Evolutionary conservation across 2,113 vertebrate species (phyloP).

Genomic region (Caloenas nicobarica): DNA sequence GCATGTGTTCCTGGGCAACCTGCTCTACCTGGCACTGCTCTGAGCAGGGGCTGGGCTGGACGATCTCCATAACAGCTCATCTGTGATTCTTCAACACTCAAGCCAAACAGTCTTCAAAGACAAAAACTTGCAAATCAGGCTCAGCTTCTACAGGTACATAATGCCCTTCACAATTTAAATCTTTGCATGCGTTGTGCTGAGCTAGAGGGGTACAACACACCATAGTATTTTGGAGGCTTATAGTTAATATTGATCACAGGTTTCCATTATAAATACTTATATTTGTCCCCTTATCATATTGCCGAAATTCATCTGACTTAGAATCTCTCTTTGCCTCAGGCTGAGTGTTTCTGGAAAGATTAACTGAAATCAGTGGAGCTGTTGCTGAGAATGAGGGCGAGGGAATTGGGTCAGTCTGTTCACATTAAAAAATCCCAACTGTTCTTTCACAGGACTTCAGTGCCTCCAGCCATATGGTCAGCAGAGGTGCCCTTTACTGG

Average conservation of each 20-base stretch:
- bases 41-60: background rate
- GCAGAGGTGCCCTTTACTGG: constrained; percentile 43
- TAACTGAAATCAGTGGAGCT: background rate
- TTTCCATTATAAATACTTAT: background rate
- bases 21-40: background rate
- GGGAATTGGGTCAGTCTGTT: constrained; percentile 50
- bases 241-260: background rate
- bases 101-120: background rate
- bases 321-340: constrained; percentile 43
- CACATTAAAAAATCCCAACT: constrained; percentile 39
- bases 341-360: constrained; percentile 45
- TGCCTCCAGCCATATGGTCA: constrained; percentile 40
- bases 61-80: background rate
- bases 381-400: background rate
- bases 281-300: background rate
- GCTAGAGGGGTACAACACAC: background rate
- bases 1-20: background rate
- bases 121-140: background rate
- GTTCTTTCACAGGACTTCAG: background rate
- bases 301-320: background rate
- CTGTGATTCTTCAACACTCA: background rate
- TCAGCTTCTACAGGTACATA: background rate
- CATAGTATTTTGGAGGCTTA: background rate
- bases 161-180: background rate
- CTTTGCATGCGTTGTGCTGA: background rate